phyloP scores from a whole-genome alignment of 2,113 vertebrate genomes.

The Anarrhichthys ocellatus region DNA sequence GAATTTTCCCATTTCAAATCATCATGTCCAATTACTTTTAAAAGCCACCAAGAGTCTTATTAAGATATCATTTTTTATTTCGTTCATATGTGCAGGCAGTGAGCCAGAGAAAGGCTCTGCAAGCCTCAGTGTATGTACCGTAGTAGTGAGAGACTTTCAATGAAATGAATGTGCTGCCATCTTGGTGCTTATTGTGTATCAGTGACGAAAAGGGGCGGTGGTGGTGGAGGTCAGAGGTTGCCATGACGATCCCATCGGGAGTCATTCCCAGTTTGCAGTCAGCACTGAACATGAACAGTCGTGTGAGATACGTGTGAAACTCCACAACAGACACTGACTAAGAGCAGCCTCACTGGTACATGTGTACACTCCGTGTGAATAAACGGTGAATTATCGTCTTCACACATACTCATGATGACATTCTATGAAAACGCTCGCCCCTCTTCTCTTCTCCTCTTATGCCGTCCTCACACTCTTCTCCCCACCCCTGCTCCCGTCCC shows the following conservation, averaged over 20 bases:
- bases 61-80: not conserved
- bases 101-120: not conserved
- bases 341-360: constrained; percentile 1
- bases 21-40: not conserved
- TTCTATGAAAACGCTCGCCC: constrained; percentile 5
- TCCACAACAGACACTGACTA: constrained; percentile 14
- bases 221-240: constrained; percentile 30
- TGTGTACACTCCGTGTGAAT: not conserved
- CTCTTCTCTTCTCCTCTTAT: not conserved
- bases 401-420: constrained; percentile 12
- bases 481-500: not conserved
- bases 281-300: constrained; percentile 12
- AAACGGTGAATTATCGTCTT: constrained; percentile 18
- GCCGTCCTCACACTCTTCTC: not conserved
- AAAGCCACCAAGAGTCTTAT: not conserved
- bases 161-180: constrained; percentile 1
- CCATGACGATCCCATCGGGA: constrained; percentile 35
- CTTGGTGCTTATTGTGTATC: constrained; percentile 3
- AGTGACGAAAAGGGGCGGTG: not conserved
- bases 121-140: not conserved
- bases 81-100: not conserved
- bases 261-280: constrained; percentile 25
- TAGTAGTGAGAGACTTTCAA: not conserved
- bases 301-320: constrained; percentile 21
- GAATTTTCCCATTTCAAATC: not conserved